Base-by-base conservation (phyloP, 2,888 invertebrate genomes). In the Metellina segmentata region DNA sequence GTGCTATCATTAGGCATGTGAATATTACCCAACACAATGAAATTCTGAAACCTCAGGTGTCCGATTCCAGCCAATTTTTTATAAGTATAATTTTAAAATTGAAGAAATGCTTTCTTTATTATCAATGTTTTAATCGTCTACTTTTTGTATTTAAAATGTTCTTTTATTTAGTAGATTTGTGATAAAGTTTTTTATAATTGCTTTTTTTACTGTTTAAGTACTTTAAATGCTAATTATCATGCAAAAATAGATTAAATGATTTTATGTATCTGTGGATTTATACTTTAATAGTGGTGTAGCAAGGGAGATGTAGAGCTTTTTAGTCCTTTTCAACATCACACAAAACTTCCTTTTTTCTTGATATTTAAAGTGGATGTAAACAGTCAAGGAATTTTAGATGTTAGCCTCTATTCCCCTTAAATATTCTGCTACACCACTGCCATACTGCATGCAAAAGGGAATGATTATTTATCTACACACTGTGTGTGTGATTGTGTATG, bases 51-150 rank as follows among this genome's bases (percentile, higher is more conserved):
- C 82, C 92, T 92, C 92, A 92, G 92, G 89, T 92, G 92, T 86
- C 85, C 53, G 85, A 92, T 77, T 92, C 92, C 92, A 92, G 92
- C 92, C 92, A 92, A 89, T 92, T 92, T 89, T 81, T 86, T 87
- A 87, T 72, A 83, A 72, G 48, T 88, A 74, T 88, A 72, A 88
- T 88, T 81, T 81, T 81, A 88, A 81, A 53, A 74, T 81, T 75
- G 16, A 83, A 34, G 34, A 75, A 85, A 85, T 19, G n/a, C 48
- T 75, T 87, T 79, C 72, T 52, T 87, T 71, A 82, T 69, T 20
- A 79, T 81, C 72, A 34, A 61, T 83, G 69, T 89, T 89, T 89
- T 83, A 83, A 83, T 51, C 19, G 77, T 77, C 75, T 70, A 74
- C 83, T 78, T 85, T 71, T 85, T 90, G 85, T 90, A 79, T 81